Percentiles rank a stretch among this genome's conserved stretches.
These are phyloP conservation scores for Galerucella pusilla DNA, from an alignment of 2,888 invertebrate species.

Conservation along the genomic window DNA sequence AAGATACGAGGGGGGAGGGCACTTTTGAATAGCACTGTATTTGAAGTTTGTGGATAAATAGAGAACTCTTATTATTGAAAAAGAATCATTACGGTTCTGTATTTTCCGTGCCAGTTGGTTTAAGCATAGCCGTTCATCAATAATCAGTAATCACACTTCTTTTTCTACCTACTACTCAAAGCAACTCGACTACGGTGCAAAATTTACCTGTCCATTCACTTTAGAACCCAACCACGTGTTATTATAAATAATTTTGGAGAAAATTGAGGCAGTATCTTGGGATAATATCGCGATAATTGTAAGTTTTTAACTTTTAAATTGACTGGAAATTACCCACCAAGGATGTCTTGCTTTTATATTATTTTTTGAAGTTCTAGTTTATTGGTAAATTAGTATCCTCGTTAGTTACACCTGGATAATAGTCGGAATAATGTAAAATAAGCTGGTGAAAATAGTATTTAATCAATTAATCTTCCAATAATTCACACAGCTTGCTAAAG, in stretches of 20 bases:
- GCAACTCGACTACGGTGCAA: constrained; percentile 17
- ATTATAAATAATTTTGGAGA: constrained; percentile 44
- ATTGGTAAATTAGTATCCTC: constrained; percentile 3
- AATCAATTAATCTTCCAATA: too few species aligned
- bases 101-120: constrained; percentile 18
- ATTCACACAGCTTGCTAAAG: too few species aligned
- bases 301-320: constrained; percentile 36
- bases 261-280: constrained; percentile 31
- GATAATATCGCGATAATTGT: constrained; percentile 47
- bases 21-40: too few species aligned
- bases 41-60: too few species aligned
- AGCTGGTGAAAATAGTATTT: too few species aligned
- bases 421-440: not conserved
- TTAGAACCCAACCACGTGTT: constrained; percentile 38
- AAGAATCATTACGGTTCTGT: constrained; percentile 5
- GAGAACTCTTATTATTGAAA: not conserved
- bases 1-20: too few species aligned
- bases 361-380: constrained; percentile 10
- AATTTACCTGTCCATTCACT: constrained; percentile 41
- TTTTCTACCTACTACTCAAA: constrained; percentile 14
- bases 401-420: constrained; percentile 2
- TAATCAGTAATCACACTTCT: constrained; percentile 8
- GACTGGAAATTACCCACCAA: constrained; percentile 20
- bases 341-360: constrained; percentile 2
- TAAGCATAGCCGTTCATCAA: constrained; percentile 21